Base-by-base conservation (phyloP, 2,888 invertebrate species). In the Stenchaetothrips biformis region DNA sequence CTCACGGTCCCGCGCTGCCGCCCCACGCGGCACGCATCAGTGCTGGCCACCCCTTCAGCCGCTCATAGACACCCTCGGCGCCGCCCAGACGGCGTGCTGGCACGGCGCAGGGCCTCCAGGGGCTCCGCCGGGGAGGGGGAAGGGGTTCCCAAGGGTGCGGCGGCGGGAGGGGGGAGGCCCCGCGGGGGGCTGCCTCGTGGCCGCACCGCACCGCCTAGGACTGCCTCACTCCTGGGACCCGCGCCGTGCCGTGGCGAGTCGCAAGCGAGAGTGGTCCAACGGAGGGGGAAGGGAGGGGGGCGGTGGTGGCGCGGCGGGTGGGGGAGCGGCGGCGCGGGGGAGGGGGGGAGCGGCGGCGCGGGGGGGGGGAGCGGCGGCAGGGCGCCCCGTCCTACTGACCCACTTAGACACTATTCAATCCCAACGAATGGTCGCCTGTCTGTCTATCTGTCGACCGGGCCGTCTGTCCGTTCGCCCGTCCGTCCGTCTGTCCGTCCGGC, bases 231-330 rank as follows among this genome's bases (percentile, higher is more conserved):
- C 81, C 81, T 79, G 80, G 82, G 81, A 83, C 82, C 78, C 82
- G 81, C 81, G 82, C 80, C 74, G 81, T 79, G 81, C 78, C 80
- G 80, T 48, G 62, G 78, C 25, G 80, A 59, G 88, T 88, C 87
- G 87, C 87, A 88, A 74, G 67, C 67, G 67, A 74, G 67, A 74
- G 67, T 74, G 67, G 67, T 74, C 67, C 67, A 74, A 74, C 25
- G 67, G 67, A 21, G 67, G 67, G 67, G 67, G 67, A 74, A 21
- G 25, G 67, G 67, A 25, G 25, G 21, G 88, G 87, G 88, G 89
- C 89, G 88, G 90, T 90, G 89, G 91, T 91, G 92, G 91, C 93
- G 94, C 90, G 94, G 94, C 90, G 94, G 90, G 90, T 82, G 82
- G 82, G 59, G 80, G 81, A 82, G 81, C 79, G 81, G 80, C 79